Conservation (phyloP, 2,888 invertebrate genomes). For the Synergus laeviventris region DNA sequence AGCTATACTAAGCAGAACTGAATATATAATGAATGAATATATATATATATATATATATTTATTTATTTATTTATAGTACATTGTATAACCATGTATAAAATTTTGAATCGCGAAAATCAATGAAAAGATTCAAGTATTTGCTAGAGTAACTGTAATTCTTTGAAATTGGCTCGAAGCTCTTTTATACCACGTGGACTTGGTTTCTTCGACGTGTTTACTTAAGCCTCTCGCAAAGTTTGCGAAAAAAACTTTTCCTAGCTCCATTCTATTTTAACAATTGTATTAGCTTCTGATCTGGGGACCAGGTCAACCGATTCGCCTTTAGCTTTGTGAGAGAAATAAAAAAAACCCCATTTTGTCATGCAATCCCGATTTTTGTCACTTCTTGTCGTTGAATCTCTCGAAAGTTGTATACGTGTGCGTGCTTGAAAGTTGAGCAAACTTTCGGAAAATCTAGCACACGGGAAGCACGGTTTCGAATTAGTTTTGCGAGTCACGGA, state of each 20-base stretch:
- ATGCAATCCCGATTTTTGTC: constrained; percentile 18
- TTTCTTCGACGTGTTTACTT: constrained; percentile 15
- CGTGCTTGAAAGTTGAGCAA: constrained; percentile 19
- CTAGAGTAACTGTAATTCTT: background rate
- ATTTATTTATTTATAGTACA: too few relatives aligned
- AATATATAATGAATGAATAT: too few relatives aligned
- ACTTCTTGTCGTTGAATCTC: background rate
- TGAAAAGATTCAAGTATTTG: background rate
- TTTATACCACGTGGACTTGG: constrained; percentile 1
- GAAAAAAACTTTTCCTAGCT: constrained; percentile 11
- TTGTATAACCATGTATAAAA: background rate
- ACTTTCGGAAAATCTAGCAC: constrained; percentile 27
- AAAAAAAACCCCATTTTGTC: constrained; percentile 11
- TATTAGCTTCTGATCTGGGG: background rate
- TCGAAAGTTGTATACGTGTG: constrained; percentile 6
- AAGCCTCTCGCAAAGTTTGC: background rate
- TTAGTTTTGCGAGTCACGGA: constrained; percentile 32
- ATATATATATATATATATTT: too few relatives aligned
- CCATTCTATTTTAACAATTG: background rate
- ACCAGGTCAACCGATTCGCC: background rate
- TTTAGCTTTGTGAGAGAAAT: background rate
- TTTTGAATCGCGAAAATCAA: background rate
- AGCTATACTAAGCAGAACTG: background rate
- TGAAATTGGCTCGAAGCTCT: constrained; percentile 10
- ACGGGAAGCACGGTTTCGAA: constrained; percentile 12